Conservation (phyloP, 2,888 invertebrate species). For the Panzeria rudis region DNA sequence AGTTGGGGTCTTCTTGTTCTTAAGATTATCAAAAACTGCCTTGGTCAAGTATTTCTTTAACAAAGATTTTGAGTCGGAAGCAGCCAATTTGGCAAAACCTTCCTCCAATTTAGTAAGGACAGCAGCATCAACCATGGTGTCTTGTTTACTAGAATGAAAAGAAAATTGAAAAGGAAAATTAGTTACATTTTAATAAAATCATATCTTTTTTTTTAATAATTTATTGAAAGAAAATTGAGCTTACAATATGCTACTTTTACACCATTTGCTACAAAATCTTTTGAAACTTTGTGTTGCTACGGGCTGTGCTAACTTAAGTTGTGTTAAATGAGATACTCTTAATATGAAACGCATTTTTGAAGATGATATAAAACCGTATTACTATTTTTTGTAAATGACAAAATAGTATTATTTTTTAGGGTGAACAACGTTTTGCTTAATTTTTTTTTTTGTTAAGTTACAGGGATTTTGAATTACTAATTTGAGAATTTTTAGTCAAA, state of each 20-base stretch:
- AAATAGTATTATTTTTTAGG: not conserved
- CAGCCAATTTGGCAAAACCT: slow-evolving; percentile 93
- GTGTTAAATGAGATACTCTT: slow-evolving; percentile 63
- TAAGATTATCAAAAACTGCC: slow-evolving; percentile 95
- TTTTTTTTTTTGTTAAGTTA: not conserved
- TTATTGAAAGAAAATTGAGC: not conserved
- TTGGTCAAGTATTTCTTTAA: slow-evolving; percentile 97
- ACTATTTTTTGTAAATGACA: not conserved
- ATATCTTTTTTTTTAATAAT: not conserved
- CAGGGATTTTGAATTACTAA: not conserved
- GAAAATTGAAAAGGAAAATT: slow-evolving; percentile 45
- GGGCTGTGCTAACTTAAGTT: slow-evolving; percentile 18
- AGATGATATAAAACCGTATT: not conserved
- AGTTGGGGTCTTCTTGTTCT: slow-evolving; percentile 94
- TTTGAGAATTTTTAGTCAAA: not conserved
- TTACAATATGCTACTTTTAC: slow-evolving; percentile 33
- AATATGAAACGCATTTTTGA: slow-evolving; percentile 45
- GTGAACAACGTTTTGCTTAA: not conserved
- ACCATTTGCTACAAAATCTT: slow-evolving; percentile 51
- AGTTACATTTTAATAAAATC: slow-evolving; percentile 44
- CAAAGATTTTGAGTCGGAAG: slow-evolving; percentile 96
- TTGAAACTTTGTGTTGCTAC: not conserved
- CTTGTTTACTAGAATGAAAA: slow-evolving; percentile 86
- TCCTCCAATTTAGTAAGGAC: slow-evolving; percentile 95
- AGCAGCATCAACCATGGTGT: slow-evolving; percentile 95